Evolutionary conservation across 2,888 invertebrate genomes (phyloP).

Genomic region (Catocala sponsa): DNA sequence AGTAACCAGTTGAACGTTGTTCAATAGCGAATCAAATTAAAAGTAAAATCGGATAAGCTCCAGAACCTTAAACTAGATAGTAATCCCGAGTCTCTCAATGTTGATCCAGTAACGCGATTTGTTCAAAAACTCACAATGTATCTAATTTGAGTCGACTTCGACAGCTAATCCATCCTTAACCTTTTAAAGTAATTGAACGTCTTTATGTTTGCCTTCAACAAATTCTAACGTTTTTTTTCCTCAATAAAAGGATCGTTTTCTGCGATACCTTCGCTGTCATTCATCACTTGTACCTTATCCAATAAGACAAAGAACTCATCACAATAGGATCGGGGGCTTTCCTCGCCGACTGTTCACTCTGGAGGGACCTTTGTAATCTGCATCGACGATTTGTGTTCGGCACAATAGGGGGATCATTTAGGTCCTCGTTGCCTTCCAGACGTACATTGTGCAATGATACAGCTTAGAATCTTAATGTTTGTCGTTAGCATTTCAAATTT

Average conservation of each 20-base stretch:
- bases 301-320: slow-evolving; percentile 60
- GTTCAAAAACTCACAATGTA: slow-evolving; percentile 40
- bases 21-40: slow-evolving; percentile 14
- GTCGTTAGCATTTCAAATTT: slow-evolving; percentile 37
- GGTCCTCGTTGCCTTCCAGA: slow-evolving; percentile 38
- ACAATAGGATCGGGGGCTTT: slow-evolving; percentile 52
- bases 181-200: slow-evolving; percentile 56
- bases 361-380: slow-evolving; percentile 58
- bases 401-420: slow-evolving; percentile 56
- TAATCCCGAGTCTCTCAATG: slow-evolving; percentile 31
- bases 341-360: slow-evolving; percentile 53
- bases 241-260: slow-evolving; percentile 52
- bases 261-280: slow-evolving; percentile 50
- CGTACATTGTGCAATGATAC: slow-evolving; percentile 42
- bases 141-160: slow-evolving; percentile 42
- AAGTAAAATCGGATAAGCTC: slow-evolving; percentile 17
- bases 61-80: slow-evolving; percentile 17
- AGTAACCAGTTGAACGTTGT: not conserved
- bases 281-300: slow-evolving; percentile 55
- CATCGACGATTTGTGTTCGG: slow-evolving; percentile 58
- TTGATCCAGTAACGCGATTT: slow-evolving; percentile 37
- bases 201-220: slow-evolving; percentile 52
- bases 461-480: slow-evolving; percentile 41
- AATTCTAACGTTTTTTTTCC: slow-evolving; percentile 53
- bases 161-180: slow-evolving; percentile 47